Evolutionary conservation across 92 coral and sea anemone species (phyloP), one percentile per base, ranked within the genome.

Genomic region (Phenganax marumi): DNA sequence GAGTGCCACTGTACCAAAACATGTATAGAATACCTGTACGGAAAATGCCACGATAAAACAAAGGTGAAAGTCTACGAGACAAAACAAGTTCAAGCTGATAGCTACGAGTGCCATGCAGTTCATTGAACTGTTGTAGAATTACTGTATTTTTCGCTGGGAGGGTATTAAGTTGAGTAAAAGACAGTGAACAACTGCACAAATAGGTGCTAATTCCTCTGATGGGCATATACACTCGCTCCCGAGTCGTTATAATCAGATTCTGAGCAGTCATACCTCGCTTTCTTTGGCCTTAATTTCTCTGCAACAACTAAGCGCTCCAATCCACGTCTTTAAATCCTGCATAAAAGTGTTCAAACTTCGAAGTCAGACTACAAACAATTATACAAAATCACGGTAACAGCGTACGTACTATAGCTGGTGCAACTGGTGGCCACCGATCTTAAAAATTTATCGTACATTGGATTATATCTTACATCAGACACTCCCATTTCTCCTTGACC

Each of bases 21-120:
- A 33, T 1, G 64, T 18, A 10, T 26, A 11, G 49, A 62, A 16
- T 75, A 92, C 97, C 93, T 88, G 87, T 92, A 90, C 26, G 97
- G 97, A 73, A 92, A 92, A 74, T 90, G 87, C 97, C 97, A 92
- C 23, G 93, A 90, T 71, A 92, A 81, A 24, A 92, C 16, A 84
- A 92, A 92, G 14, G 97, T 90, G 89, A 92, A 92, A 24, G 89
- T 88, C 97, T 92, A 61, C 43, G 64, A 63, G 62, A 62, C 6
- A 50, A 77, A 68, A 33, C 17, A 19, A 23, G 17, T 23, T 52
- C 13, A 18, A 58, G 6, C 76, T 10, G 50, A 50, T 26, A 61
- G 46, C 50, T 70, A 8, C 50, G 17, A n/a, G n/a, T 2, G 6
- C 21, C 24, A 6, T 3, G 51, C 39, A 50, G 19, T 24, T 3